Conservation (phyloP, 2,888 invertebrate species). For the Synanthedon vespiformis region DNA sequence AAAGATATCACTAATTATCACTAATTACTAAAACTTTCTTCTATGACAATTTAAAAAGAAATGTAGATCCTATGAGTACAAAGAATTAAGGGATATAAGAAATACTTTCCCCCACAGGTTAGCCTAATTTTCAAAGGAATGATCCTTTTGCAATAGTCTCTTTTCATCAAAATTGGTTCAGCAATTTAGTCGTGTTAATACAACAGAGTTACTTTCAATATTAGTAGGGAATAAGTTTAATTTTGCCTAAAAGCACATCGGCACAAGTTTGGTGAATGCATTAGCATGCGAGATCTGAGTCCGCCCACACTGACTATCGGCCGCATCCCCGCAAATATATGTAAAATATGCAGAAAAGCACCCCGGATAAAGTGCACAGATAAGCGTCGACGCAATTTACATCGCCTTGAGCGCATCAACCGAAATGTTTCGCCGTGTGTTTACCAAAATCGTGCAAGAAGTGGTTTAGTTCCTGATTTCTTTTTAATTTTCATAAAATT, state of each 20-base stretch:
- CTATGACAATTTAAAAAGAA: too few relatives aligned
- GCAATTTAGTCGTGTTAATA: too few relatives aligned
- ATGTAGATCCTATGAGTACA: too few relatives aligned
- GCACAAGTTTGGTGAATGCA: constrained; percentile 11
- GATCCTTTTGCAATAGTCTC: too few relatives aligned
- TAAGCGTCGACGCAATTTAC: constrained; percentile 64
- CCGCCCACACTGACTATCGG: constrained; percentile 55
- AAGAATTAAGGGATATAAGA: too few relatives aligned
- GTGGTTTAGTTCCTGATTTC: not conserved
- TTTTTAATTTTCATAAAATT: too few relatives aligned
- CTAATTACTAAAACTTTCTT: too few relatives aligned
- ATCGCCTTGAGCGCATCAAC: constrained; percentile 48
- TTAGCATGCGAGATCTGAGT: constrained; percentile 45
- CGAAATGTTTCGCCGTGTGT: constrained; percentile 44
- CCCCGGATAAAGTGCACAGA: constrained; percentile 61
- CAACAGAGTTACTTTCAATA: too few relatives aligned
- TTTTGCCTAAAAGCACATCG: constrained; percentile 26
- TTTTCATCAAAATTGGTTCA: too few relatives aligned
- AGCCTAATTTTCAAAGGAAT: too few relatives aligned
- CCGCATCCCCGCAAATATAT: constrained; percentile 54
- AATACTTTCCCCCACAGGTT: too few relatives aligned
- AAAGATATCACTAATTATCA: too few relatives aligned
- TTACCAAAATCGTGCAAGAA: constrained; percentile 39
- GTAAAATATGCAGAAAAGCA: constrained; percentile 65
- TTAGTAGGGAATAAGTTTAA: not conserved